phyloP scores from a whole-genome alignment of 2,888 invertebrate species.

The Drosophila kuntzei region DNA sequence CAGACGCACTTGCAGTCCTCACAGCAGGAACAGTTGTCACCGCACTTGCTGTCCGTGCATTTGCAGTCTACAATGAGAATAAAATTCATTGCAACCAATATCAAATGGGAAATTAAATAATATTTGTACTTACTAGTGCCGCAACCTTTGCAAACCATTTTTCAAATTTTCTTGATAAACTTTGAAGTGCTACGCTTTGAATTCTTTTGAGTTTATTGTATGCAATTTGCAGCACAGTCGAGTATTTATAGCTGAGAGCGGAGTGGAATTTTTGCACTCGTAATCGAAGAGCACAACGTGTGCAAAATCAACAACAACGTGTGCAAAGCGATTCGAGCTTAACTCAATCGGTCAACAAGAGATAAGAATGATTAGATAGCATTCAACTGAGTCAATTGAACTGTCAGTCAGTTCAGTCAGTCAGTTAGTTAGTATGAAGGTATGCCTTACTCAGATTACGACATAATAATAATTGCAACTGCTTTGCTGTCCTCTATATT shows the following conservation, averaged over 20 bases:
- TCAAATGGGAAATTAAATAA: not conserved
- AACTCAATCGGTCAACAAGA: constrained; percentile 20
- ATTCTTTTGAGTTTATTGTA: constrained; percentile 11
- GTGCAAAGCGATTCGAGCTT: constrained; percentile 32
- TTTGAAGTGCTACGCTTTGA: constrained; percentile 15
- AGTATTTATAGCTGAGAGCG: constrained; percentile 56
- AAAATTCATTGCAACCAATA: not conserved
- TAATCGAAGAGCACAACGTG: constrained; percentile 40
- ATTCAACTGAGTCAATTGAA: constrained; percentile 16
- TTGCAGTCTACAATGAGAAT: constrained; percentile 61
- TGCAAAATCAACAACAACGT: constrained; percentile 68
- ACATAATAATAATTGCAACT: constrained; percentile 53
- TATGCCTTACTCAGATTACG: constrained; percentile 37
- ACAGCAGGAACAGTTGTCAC: constrained; percentile 73
- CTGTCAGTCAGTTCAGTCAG: constrained; percentile 11
- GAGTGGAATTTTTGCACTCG: constrained; percentile 51
- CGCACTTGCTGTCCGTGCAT: constrained; percentile 66
- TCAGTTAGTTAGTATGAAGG: constrained; percentile 14
- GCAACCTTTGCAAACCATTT: constrained; percentile 76
- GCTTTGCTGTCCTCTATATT: constrained; percentile 8
- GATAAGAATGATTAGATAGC: constrained; percentile 41
- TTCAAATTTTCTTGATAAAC: constrained; percentile 16
- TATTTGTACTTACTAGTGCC: constrained; percentile 60
- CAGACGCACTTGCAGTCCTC: constrained; percentile 73
- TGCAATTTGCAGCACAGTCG: not conserved